Evolutionary conservation across 2,113 vertebrate genomes (phyloP).

Genomic region (Leptocoma aspasia): DNA sequence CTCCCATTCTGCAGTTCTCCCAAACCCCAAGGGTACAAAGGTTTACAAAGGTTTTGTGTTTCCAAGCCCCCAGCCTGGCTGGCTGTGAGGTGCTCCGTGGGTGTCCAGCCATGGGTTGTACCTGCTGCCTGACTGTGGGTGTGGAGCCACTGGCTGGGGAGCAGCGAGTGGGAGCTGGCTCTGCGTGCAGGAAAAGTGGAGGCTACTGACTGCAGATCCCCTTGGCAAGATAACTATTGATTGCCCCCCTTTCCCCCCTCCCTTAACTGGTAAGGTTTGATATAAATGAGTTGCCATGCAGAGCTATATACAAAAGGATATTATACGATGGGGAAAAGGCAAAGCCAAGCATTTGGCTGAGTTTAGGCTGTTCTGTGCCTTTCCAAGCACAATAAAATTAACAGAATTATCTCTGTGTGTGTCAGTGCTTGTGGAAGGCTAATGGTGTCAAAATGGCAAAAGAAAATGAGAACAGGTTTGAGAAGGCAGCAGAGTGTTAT

Average conservation of each 20-base stretch:
- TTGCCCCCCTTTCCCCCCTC: not conserved
- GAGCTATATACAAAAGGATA: not conserved
- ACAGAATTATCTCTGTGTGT: not conserved
- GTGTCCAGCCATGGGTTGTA: not conserved
- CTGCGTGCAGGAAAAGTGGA: not conserved
- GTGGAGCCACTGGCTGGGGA: not conserved
- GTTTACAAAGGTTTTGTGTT: not conserved
- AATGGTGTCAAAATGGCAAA: slow-evolving; percentile 10
- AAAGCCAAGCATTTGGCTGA: slow-evolving; percentile 25
- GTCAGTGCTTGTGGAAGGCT: not conserved
- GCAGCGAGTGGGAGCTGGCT: not conserved
- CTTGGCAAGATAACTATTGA: not conserved
- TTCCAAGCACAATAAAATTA: slow-evolving; percentile 20
- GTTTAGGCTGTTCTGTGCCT: not conserved
- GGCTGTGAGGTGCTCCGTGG: not conserved
- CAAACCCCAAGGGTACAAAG: too few relatives aligned
- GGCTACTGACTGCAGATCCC: not conserved
- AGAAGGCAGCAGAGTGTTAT: not conserved
- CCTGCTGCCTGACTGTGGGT: accelerated
- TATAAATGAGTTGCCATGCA: slow-evolving; percentile 2
- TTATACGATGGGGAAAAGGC: not conserved
- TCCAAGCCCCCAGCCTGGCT: not conserved
- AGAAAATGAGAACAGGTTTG: not conserved
- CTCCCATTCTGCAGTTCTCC: accelerated
- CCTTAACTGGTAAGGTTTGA: not conserved